These are phyloP conservation scores for Rostratula benghalensis DNA, from an alignment of 2,113 vertebrate species.

Conservation along the genomic window DNA sequence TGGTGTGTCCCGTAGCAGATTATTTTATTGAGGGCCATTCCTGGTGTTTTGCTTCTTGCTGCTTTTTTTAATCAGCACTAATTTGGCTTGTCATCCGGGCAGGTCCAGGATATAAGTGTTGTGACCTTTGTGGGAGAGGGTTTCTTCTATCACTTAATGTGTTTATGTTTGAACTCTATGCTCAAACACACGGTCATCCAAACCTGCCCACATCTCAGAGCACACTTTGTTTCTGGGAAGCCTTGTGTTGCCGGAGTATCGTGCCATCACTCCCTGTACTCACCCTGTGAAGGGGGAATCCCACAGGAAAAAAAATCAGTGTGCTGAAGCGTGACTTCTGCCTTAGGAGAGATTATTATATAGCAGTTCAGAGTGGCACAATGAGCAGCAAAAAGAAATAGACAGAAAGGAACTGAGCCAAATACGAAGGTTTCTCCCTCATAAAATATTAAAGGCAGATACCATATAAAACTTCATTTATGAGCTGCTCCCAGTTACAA, in stretches of 20 bases:
- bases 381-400: not conserved
- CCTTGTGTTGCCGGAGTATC: not conserved
- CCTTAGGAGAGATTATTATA: not conserved
- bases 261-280: not conserved
- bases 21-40: not conserved
- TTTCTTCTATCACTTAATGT: not conserved
- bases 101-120: not conserved
- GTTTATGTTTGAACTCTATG: slow-evolving; percentile 41
- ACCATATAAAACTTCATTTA: slow-evolving; percentile 30
- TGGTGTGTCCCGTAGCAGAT: not conserved
- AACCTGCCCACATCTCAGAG: not conserved
- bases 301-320: not conserved
- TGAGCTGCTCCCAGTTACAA: slow-evolving; percentile 36
- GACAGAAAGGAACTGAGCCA: not conserved
- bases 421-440: not conserved
- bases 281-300: not conserved
- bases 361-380: not conserved
- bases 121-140: slow-evolving; percentile 9
- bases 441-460: slow-evolving; percentile 9
- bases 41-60: slow-evolving; percentile 1
- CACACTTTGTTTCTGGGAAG: not conserved
- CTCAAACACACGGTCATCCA: not conserved
- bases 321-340: not conserved
- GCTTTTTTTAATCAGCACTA: not conserved
- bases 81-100: not conserved